A percentile compares a stretch with the other conserved stretches of the same genome.
Evolutionary conservation across 37 sponge, comb jelly and placozoan species (phyloP).

Genomic region (Lycopodina hypogea): DNA sequence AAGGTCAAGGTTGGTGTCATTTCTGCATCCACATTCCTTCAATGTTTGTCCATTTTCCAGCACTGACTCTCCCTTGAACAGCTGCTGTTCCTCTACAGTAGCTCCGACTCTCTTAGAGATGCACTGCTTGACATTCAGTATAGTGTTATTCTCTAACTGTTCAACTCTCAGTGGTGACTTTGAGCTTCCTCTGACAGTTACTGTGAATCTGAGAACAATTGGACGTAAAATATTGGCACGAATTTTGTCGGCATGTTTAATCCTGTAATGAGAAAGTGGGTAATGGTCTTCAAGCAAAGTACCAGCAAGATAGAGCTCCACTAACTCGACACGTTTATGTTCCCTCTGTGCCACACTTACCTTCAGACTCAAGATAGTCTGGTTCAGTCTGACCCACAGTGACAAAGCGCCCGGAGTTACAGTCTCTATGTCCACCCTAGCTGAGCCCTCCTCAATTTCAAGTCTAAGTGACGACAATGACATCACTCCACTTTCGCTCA

Average conservation of each 20-base stretch:
- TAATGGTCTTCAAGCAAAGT: constrained; percentile 13
- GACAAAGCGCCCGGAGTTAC: constrained; percentile 9
- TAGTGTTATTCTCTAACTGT: constrained; percentile 9
- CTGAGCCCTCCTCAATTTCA: constrained; percentile 16
- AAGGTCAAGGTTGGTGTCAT: constrained; percentile 19
- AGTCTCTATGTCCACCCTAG: constrained; percentile 34
- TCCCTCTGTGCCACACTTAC: constrained; percentile 12
- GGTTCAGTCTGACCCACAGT: constrained; percentile 29
- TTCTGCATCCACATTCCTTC: neutral
- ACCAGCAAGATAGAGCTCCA: constrained; percentile 38
- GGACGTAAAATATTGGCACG: constrained; percentile 16
- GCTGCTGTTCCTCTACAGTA: constrained; percentile 6
- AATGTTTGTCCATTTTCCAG: constrained; percentile 29
- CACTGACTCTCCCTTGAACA: constrained; percentile 21
- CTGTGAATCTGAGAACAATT: constrained; percentile 1
- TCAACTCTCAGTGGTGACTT: neutral
- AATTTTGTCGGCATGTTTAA: constrained; percentile 37
- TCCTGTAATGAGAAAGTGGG: constrained; percentile 23
- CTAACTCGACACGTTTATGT: constrained; percentile 1
- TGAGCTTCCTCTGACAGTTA: constrained; percentile 1
- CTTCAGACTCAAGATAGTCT: constrained; percentile 32
- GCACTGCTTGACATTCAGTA: constrained; percentile 9
- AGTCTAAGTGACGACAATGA: neutral
- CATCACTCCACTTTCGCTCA: constrained; percentile 19
- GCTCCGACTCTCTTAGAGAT: neutral